Evolutionary conservation across 2,888 invertebrate genomes (phyloP).

Genomic region (Dromius quadrimaculatus): DNA sequence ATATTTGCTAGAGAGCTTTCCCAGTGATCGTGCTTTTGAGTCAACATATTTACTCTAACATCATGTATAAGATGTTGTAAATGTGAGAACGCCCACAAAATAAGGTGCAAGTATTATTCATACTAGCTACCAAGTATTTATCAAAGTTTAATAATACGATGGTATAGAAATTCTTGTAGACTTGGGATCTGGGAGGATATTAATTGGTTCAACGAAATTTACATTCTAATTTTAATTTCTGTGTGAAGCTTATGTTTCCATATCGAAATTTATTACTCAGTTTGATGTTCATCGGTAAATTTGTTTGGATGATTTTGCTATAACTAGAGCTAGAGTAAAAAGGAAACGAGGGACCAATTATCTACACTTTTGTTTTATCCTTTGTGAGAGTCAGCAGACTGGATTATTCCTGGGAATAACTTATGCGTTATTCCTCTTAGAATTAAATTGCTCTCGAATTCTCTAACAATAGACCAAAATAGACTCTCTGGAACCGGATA

Average conservation of each 20-base stretch:
- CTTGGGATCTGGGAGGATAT: background rate
- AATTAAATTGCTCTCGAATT: background rate
- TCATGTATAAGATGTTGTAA: too few species aligned
- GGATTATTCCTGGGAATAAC: background rate
- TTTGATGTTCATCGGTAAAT: slow-evolving; percentile 7
- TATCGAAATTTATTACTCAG: slow-evolving; percentile 8
- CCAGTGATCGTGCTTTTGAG: too few species aligned
- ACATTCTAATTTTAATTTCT: slow-evolving; percentile 29
- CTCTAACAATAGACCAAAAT: too few species aligned
- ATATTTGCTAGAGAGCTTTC: too few species aligned
- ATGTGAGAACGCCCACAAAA: too few species aligned
- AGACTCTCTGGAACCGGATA: too few species aligned
- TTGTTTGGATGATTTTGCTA: slow-evolving; percentile 6
- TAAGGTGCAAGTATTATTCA: slow-evolving; percentile 12
- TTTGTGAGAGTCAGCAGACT: background rate
- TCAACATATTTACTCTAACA: too few species aligned
- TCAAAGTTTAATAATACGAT: slow-evolving; percentile 14
- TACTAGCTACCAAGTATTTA: slow-evolving; percentile 8
- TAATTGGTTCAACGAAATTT: slow-evolving; percentile 12
- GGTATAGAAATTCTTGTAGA: background rate
- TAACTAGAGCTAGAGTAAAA: background rate
- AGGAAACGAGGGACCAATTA: background rate
- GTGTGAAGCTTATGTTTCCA: slow-evolving; percentile 5
- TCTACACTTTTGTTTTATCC: slow-evolving; percentile 5
- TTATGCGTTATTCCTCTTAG: background rate